These are phyloP conservation scores for Myanophis thanlyinensis DNA, from an alignment of 2,113 vertebrate species.

Conservation along the genomic window DNA sequence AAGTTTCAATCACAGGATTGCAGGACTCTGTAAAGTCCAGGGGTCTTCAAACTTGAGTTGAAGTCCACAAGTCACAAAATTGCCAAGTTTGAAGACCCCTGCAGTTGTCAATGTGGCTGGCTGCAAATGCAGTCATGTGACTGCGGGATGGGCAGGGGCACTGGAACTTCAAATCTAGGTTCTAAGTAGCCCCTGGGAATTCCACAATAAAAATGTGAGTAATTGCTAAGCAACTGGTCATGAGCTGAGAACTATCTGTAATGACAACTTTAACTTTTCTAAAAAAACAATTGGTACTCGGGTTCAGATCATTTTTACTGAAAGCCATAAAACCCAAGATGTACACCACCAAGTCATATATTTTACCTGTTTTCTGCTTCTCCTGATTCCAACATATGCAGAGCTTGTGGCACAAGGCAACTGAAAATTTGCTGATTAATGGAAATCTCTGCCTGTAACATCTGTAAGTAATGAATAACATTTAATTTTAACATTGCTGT, in stretches of 20 bases:
- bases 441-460: constrained; percentile 85
- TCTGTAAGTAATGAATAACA: constrained; percentile 65
- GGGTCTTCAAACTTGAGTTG: too few species aligned
- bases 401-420: constrained; percentile 78
- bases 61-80: too few species aligned
- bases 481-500: neutral
- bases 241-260: neutral
- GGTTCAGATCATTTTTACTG: neutral
- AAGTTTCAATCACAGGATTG: neutral
- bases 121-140: neutral
- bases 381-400: constrained; percentile 77
- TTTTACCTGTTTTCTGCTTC: constrained; percentile 84
- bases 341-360: neutral
- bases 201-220: neutral
- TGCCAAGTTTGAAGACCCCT: too few species aligned
- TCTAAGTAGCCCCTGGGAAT: neutral
- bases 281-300: neutral
- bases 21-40: neutral
- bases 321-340: neutral
- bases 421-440: constrained; percentile 84
- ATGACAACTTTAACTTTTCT: neutral
- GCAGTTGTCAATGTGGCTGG: neutral
- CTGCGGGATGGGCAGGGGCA: neutral
- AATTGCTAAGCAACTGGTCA: neutral
- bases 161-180: neutral